phyloP scores from a whole-genome alignment of 2,888 invertebrate genomes.

The Meta bourneti region DNA sequence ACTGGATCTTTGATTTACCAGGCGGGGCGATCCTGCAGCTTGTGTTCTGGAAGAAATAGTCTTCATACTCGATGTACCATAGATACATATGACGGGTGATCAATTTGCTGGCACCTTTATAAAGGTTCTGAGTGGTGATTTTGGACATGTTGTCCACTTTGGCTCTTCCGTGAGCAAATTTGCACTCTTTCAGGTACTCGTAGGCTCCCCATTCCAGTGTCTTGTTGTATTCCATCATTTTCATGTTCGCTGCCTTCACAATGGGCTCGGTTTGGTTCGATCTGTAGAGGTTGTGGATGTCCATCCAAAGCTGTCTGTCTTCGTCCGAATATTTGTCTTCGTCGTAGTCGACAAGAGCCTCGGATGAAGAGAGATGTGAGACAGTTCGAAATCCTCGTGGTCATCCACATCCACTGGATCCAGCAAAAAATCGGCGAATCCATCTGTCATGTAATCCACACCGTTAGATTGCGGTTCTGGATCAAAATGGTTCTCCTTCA shows the following conservation, averaged over 20 bases:
- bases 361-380: conserved; percentile 5
- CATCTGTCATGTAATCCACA: background rate
- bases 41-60: background rate
- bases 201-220: conserved; percentile 19
- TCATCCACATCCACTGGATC: conserved; percentile 20
- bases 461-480: no score
- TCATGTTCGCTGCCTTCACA: background rate
- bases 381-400: conserved; percentile 37
- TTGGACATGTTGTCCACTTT: background rate
- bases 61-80: background rate
- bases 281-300: conserved; percentile 27
- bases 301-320: background rate
- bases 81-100: background rate
- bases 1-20: no score
- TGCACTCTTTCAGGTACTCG: background rate
- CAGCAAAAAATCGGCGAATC: background rate
- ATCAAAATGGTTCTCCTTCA: no score
- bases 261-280: background rate
- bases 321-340: conserved; percentile 14
- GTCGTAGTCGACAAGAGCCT: background rate
- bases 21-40: background rate
- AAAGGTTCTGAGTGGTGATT: conserved; percentile 5
- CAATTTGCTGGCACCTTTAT: background rate
- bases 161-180: background rate
- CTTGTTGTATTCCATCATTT: conserved; percentile 25